Evolutionary conservation across 2,888 invertebrate genomes (phyloP).

Genomic region (Leptarthrus brevirostris): DNA sequence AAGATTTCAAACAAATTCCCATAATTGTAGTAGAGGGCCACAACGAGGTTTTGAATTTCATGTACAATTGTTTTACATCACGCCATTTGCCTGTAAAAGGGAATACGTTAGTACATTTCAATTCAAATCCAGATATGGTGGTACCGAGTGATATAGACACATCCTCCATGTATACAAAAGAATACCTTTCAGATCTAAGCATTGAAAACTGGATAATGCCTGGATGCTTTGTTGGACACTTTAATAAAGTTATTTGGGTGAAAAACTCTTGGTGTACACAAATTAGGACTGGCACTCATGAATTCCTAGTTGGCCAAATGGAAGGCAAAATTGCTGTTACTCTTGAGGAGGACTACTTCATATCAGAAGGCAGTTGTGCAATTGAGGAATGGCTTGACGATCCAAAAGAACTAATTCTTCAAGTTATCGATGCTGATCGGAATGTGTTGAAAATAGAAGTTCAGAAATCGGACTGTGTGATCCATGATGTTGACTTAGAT

Average conservation of each 20-base stretch:
- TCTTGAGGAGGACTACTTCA: conserved; percentile 82
- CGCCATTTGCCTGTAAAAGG: conserved; percentile 83
- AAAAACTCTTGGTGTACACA: conserved; percentile 92
- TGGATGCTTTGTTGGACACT: conserved; percentile 85
- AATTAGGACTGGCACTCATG: conserved; percentile 76
- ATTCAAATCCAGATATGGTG: conserved; percentile 93
- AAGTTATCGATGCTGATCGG: conserved; percentile 68
- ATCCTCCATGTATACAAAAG: conserved; percentile 78
- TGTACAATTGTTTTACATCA: conserved; percentile 82
- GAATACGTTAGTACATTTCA: conserved; percentile 84
- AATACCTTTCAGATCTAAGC: conserved; percentile 76
- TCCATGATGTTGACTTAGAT: conserved; percentile 87
- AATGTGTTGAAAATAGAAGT: conserved; percentile 47
- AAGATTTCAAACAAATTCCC: conserved; percentile 71
- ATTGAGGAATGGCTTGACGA: conserved; percentile 72
- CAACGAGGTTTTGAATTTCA: conserved; percentile 80
- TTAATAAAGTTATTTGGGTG: conserved; percentile 83
- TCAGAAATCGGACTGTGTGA: conserved; percentile 63
- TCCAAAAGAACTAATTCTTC: conserved; percentile 71
- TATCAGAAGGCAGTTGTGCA: conserved; percentile 83
- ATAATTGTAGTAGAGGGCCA: conserved; percentile 83
- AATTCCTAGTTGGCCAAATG: conserved; percentile 80
- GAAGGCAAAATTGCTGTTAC: conserved; percentile 76
- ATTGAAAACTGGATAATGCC: conserved; percentile 97
- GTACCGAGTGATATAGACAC: conserved; percentile 82